These are phyloP conservation scores for Dipodomys merriami DNA, from an alignment of 2,113 vertebrate genomes.

Conservation along the genomic window DNA sequence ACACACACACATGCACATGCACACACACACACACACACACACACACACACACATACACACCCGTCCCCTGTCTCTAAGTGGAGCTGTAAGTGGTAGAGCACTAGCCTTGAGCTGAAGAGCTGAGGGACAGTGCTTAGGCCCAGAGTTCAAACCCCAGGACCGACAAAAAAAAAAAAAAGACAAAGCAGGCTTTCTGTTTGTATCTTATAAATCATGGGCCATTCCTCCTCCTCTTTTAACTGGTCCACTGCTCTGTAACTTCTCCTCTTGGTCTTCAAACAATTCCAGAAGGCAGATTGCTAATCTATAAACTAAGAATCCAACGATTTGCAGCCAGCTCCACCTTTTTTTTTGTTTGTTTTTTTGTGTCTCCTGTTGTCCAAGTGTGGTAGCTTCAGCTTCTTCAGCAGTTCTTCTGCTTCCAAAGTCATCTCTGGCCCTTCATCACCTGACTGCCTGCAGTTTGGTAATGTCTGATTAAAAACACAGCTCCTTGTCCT, in stretches of 20 bases:
- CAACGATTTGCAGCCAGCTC: neutral
- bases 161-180: too few relatives aligned
- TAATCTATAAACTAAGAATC: neutral
- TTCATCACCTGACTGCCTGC: neutral
- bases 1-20: too few relatives aligned
- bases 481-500: rapidly evolving
- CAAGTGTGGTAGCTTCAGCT: neutral
- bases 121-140: too few relatives aligned
- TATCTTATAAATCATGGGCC: neutral
- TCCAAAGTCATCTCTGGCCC: too few relatives aligned
- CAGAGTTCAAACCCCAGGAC: too few relatives aligned
- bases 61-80: too few relatives aligned
- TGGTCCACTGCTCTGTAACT: neutral
- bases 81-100: too few relatives aligned
- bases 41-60: too few relatives aligned
- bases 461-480: neutral
- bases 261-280: neutral
- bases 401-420: rapidly evolving
- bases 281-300: neutral
- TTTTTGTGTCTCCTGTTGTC: neutral
- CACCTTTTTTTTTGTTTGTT: rapidly evolving
- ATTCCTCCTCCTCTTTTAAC: neutral
- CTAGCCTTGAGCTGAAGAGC: too few relatives aligned
- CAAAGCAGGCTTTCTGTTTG: neutral
- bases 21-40: too few relatives aligned